Base-by-base conservation (phyloP, 2,113 vertebrate species). In the Psephotus haematonotus region DNA sequence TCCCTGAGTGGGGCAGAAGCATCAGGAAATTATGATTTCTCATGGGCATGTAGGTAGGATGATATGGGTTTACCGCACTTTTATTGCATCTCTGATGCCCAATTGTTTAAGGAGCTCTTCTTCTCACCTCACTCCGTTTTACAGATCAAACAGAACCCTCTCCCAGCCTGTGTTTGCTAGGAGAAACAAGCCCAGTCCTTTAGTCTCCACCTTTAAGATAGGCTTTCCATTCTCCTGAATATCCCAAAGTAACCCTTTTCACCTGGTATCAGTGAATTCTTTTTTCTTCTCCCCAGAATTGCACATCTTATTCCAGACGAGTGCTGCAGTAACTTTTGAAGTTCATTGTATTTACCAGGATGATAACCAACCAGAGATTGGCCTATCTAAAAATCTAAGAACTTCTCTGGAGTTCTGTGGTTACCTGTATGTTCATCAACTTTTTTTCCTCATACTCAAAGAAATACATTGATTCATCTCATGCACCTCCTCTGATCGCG, bases 141-240 rank as follows among this genome's bases (percentile, higher is more conserved):
- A 77, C 17, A 72, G 53, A 87, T 92, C 87, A 95, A 94, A 95
- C 52, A 62, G 62, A 90, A 55, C 13, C 11, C 43, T 53, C 47
- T 91, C 57, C 31, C 39, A 62, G 44, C 15, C 59, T 90, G 72
- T 95, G 65, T 96, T 96, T 95, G 84, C 57, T 63, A 37, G 59
- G 87, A 72, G 77, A 93, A 95, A 82, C 75, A 95, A 72, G 27
- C 11, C 29, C 10, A 82, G 78, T 50, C 71, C 28, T 80, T 80
- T 43, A 69, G 87, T 94, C 91, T 90, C 91, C 71, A n/a, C 70
- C 87, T 82, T 62, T 50, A 80, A 96, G 91, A 95, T 69, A 93
- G 68, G 70, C 28, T 88, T 80, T 82, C 39, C n/a, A 59, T 76
- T 93, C 84, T 72, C 47, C 44, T 29, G 23, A 79, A 37, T 29